phyloP scores from a whole-genome alignment of 2,797 vertebrate genomes.

The Pangasius sanitwongsei region DNA sequence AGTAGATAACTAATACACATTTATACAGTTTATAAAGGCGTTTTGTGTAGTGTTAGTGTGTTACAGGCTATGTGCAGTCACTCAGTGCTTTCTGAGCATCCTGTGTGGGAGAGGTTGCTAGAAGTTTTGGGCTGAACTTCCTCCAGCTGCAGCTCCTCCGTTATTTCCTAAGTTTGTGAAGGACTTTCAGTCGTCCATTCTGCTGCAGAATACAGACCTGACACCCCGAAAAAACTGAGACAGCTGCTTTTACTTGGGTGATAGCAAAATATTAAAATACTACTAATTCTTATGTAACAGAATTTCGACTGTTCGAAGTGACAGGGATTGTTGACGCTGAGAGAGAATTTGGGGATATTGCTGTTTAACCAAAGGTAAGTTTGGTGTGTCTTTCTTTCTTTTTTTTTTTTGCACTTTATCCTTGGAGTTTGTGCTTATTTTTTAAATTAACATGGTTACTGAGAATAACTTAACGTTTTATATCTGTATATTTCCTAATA shows the following conservation, averaged over 20 bases:
- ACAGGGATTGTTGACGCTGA: background rate
- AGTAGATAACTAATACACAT: background rate
- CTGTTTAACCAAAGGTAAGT: conserved; percentile 38
- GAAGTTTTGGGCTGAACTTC: conserved; percentile 65
- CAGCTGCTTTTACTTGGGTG: background rate
- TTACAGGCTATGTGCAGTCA: background rate
- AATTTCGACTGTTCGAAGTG: background rate
- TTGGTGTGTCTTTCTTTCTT: background rate
- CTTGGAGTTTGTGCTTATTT: background rate
- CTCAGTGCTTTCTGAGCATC: conserved; percentile 43
- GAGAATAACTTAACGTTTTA: background rate
- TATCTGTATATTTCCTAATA: background rate
- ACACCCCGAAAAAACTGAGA: conserved; percentile 12
- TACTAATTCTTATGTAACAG: background rate
- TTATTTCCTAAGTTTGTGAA: conserved; percentile 66
- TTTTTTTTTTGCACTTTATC: background rate
- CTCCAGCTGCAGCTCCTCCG: conserved; percentile 54
- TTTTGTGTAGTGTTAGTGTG: background rate
- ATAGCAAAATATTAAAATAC: background rate
- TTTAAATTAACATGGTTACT: background rate
- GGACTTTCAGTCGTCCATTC: background rate
- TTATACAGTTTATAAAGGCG: background rate
- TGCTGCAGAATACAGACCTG: conserved; percentile 14
- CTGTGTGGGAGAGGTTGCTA: conserved; percentile 61
- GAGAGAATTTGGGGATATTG: conserved; percentile 6